Conservation (phyloP, 2,797 vertebrate species). For the Pogoniulus pusillus region DNA sequence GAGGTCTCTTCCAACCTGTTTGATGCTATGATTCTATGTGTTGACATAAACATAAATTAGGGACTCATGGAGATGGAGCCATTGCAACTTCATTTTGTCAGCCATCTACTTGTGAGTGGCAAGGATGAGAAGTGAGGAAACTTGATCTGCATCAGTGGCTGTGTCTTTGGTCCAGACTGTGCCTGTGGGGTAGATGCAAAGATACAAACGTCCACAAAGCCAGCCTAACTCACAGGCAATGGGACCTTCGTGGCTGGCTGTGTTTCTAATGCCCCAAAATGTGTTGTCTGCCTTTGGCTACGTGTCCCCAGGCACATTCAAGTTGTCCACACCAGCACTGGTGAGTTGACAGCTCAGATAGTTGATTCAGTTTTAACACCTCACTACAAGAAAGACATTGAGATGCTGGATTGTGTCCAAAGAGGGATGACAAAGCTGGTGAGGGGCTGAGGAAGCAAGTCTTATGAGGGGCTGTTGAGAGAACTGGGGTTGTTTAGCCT, state of each 20-base stretch:
- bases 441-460: too few species aligned
- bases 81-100: not conserved
- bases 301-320: rapidly evolving
- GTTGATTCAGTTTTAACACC: too few species aligned
- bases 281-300: not conserved
- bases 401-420: too few species aligned
- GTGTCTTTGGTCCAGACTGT: not conserved
- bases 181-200: not conserved
- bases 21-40: too few species aligned
- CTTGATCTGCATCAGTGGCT: not conserved
- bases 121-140: not conserved
- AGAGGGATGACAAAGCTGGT: too few species aligned
- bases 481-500: too few species aligned
- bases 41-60: not conserved
- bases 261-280: not conserved
- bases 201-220: not conserved
- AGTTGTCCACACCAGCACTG: not conserved
- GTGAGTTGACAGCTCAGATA: too few species aligned
- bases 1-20: too few species aligned
- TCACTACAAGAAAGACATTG: too few species aligned
- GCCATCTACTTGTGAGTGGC: not conserved
- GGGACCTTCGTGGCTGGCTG: not conserved
- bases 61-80: rapidly evolving
- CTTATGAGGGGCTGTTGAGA: too few species aligned
- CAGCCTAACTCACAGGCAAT: not conserved